A percentile compares a stretch with the other conserved stretches of the same genome.
Evolutionary conservation across 1,140 invertebrate species (phyloP).

Genomic region (Tribolium madens): DNA sequence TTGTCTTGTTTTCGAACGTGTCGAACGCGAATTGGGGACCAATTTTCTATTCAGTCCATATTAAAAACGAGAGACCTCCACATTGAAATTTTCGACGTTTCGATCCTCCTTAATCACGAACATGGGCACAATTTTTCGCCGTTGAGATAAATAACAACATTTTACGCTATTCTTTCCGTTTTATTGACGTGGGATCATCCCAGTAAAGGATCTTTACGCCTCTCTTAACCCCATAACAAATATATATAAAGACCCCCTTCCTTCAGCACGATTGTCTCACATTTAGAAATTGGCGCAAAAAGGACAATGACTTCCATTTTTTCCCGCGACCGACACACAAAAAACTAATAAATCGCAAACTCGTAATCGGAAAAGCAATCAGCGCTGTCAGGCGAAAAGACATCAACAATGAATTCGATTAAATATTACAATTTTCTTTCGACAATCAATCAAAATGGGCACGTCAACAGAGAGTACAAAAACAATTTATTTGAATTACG

Average conservation of each 20-base stretch:
- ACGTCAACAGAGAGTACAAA: constrained; percentile 7
- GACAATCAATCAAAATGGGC: constrained; percentile 31
- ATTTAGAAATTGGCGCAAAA: constrained; percentile 20
- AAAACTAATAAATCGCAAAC: constrained; percentile 34
- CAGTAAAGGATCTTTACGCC: neutral
- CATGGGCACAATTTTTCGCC: too few species aligned
- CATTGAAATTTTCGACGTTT: neutral
- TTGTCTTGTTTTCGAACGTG: constrained; percentile 38
- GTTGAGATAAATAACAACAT: constrained; percentile 31
- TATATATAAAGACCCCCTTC: neutral
- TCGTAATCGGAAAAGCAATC: constrained; percentile 36
- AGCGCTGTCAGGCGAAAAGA: constrained; percentile 30
- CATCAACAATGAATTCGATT: constrained; percentile 36
- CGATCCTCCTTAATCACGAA: neutral
- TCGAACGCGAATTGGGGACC: constrained; percentile 14
- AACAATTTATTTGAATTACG: constrained; percentile 32
- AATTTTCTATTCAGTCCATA: neutral
- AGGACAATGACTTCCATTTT: neutral
- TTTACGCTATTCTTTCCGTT: constrained; percentile 22
- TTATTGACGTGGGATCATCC: constrained; percentile 19
- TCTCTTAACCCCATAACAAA: constrained; percentile 4
- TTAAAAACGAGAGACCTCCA: neutral
- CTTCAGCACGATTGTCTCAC: neutral
- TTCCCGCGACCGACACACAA: constrained; percentile 15
- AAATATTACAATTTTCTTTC: constrained; percentile 35